Evolutionary conservation across 2,797 vertebrate species (phyloP), one percentile per base, ranked within the genome.

Genomic region (Peromyscus melanophrys): DNA sequence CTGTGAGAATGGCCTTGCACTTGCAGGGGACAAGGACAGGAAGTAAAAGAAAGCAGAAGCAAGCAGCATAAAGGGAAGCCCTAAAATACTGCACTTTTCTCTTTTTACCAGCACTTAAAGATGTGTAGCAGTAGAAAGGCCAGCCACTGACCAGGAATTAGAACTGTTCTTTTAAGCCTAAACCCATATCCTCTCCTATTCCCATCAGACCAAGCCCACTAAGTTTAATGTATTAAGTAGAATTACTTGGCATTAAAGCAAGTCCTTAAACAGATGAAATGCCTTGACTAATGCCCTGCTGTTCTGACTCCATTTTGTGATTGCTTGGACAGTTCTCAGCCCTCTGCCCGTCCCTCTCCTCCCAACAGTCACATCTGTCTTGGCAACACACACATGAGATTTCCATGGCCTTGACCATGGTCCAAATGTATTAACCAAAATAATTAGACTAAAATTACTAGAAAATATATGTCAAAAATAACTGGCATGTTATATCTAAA

Each of bases 101-200:
- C 10, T 80, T 96, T 94, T 95, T 85, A 88, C 27, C 52, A 92
- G 17, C 49, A 89, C 29, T 83, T 83, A 89, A 85, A 80, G 55
- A 59, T 43, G 55, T 55, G 34, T 69, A 89, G 71, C n/a, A 77
- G 63, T 40, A 65, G 25, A 89, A 77, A 89, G 37, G 61, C 61
- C 43, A 67, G 61, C 4, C 61, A 19, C 34, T 25, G 29, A 49
- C 61, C 61, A 67, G 61, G 34, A 80, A 94, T 29, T 87, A 92
- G 29, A 95, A 92, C 27, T 23, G 95, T 8, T 52, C 29, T 80
- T 73, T 57, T 29, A 83, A 55, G 19, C 14, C n/a, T 25, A 78
- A 73, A 21, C 17, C 9, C 78, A 63, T 63, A 59, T 87, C 73
- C 37, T 63, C 14, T 63, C 27, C 76, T 83, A 90, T 69, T 57